Evolutionary conservation across 2,113 vertebrate genomes (phyloP).

Genomic region (Taurulus bubalis): DNA sequence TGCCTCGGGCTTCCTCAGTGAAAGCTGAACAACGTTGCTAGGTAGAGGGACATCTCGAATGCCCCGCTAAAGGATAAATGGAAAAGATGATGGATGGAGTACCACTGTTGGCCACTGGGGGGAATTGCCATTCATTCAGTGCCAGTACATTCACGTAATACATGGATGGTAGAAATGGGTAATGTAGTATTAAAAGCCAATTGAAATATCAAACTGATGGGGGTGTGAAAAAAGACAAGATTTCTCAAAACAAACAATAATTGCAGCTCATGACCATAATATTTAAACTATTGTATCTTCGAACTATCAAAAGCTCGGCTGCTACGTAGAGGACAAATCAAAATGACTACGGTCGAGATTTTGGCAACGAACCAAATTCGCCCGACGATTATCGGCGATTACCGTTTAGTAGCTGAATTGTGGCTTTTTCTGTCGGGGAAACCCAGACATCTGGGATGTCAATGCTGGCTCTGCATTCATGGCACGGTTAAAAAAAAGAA

Average conservation of each 20-base stretch:
- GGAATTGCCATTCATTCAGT: no score
- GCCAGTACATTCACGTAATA: no score
- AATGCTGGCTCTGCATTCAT: background rate
- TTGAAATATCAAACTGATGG: no score
- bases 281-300: background rate
- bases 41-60: no score
- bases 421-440: background rate
- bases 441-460: slow-evolving; percentile 4
- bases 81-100: background rate
- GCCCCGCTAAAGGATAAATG: no score
- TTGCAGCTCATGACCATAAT: background rate
- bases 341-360: background rate
- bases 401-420: background rate
- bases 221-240: no score
- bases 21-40: no score
- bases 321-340: background rate
- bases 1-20: no score
- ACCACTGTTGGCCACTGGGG: slow-evolving; percentile 4
- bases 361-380: background rate
- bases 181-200: no score
- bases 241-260: background rate
- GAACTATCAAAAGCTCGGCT: background rate
- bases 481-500: background rate
- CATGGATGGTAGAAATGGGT: background rate
- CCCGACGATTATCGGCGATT: background rate